These are phyloP conservation scores for Notodonta dromedarius DNA, from an alignment of 2,888 invertebrate genomes.

Conservation along the genomic window DNA sequence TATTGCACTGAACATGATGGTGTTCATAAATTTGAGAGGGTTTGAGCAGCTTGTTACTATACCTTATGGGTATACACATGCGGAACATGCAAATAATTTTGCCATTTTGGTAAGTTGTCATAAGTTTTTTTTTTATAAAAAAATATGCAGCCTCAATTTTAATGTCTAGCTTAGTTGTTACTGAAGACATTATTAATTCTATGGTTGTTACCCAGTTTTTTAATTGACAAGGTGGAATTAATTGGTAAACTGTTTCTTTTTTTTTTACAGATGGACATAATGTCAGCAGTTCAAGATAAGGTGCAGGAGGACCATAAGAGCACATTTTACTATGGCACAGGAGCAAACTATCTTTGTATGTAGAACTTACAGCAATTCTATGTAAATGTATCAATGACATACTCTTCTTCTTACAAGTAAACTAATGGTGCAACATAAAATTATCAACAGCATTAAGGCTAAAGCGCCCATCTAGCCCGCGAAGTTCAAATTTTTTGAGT, in stretches of 20 bases:
- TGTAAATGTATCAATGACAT: no score
- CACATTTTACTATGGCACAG: slow-evolving; percentile 57
- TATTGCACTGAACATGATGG: slow-evolving; percentile 58
- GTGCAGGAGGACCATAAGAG: slow-evolving; percentile 46
- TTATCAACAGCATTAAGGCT: no score
- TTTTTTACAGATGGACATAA: slow-evolving; percentile 61
- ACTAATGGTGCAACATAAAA: no score
- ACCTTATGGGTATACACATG: slow-evolving; percentile 54
- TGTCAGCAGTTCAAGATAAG: slow-evolving; percentile 52
- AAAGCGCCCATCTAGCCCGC: no score
- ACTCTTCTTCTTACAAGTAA: no score
- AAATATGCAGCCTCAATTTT: no score
- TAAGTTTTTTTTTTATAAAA: not conserved
- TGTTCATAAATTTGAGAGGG: slow-evolving; percentile 67
- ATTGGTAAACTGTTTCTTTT: no score
- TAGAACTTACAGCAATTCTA: not conserved
- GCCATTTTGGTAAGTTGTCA: slow-evolving; percentile 59
- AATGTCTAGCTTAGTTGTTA: no score
- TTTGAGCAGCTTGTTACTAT: slow-evolving; percentile 62
- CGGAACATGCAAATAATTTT: slow-evolving; percentile 53
- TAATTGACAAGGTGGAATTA: not conserved
- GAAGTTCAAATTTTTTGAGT: no score
- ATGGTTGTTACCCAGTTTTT: no score
- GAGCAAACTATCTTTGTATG: slow-evolving; percentile 4
- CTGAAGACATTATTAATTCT: no score